Evolutionary conservation across 2,888 invertebrate genomes (phyloP), one percentile per base, ranked within the genome.

Genomic region (Caenorhabditis sulstoni): DNA sequence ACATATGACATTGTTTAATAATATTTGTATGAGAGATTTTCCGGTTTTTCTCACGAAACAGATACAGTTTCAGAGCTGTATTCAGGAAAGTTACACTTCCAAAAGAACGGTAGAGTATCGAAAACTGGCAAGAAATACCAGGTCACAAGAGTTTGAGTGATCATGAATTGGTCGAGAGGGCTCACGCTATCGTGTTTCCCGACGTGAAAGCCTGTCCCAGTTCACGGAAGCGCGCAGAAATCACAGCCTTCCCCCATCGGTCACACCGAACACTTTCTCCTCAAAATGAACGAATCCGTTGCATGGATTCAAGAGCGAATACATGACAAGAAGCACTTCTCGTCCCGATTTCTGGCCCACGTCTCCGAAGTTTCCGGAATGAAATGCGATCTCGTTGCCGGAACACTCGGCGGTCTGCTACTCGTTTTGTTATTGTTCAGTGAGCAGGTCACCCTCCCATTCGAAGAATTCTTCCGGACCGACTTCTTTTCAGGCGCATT

Each of bases 1-100:
- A 71, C 71, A 71, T 71, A 71, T 71, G 71, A 71, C 53, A 71
- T 64, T 71, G 71, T 71, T 71, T 71, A 71, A 71, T 64, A 64
- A 71, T 71, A 71, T 71, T 71, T 71, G 62, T 71, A 64, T 71
- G 62, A 71, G 61, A 62, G 62, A 71, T 53, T 29, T 29, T n/a
- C n/a, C n/a, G n/a, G 29, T 29, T 29, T 29, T 29, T 5, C 7
- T 29, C n/a, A n/a, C n/a, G n/a, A n/a, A n/a, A n/a, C n/a, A n/a
- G n/a, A n/a, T n/a, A n/a, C n/a, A n/a, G n/a, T n/a, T n/a, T n/a
- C n/a, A n/a, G n/a, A n/a, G n/a, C n/a, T n/a, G n/a, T n/a, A n/a
- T n/a, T n/a, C n/a, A n/a, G n/a, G n/a, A n/a, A n/a, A n/a, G n/a
- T n/a, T n/a, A n/a, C n/a, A n/a, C n/a, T n/a, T n/a, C 11, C 37